Evolutionary conservation across 2,888 invertebrate species (phyloP).

Genomic region (Dichetophora obliterata): DNA sequence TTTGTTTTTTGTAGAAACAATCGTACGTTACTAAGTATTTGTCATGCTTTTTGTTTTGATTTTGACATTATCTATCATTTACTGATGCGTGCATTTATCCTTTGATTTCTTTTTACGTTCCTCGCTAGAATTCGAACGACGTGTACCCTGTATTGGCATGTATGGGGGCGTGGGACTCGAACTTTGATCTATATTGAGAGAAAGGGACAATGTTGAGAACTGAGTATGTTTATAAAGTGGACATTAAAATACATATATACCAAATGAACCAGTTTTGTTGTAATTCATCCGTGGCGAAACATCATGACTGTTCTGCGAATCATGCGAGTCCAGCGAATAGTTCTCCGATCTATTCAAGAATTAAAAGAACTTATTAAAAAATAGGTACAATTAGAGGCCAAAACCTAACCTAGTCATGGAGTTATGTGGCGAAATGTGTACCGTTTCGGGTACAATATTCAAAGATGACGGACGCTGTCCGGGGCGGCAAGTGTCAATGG

Average conservation of each 20-base stretch:
- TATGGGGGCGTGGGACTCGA: slow-evolving; percentile 77
- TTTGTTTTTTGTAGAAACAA: neutral
- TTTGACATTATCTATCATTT: slow-evolving; percentile 46
- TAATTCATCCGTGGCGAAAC: slow-evolving; percentile 61
- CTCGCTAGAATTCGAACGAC: slow-evolving; percentile 77
- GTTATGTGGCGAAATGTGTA: slow-evolving; percentile 54
- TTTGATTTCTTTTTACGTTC: slow-evolving; percentile 73
- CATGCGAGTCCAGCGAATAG: slow-evolving; percentile 64
- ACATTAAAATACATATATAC: slow-evolving; percentile 64
- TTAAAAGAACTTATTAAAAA: neutral
- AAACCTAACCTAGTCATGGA: slow-evolving; percentile 62
- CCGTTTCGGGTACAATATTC: slow-evolving; percentile 57
- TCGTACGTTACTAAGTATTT: slow-evolving; percentile 19
- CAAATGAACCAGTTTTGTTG: slow-evolving; percentile 65
- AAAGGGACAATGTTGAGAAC: neutral
- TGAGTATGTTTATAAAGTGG: neutral
- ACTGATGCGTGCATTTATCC: slow-evolving; percentile 77
- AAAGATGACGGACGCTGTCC: slow-evolving; percentile 58
- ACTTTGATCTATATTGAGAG: slow-evolving; percentile 66
- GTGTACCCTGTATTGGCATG: slow-evolving; percentile 84
- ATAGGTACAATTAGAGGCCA: neutral
- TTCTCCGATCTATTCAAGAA: slow-evolving; percentile 58
- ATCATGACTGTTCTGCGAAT: slow-evolving; percentile 58
- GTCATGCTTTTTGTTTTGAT: slow-evolving; percentile 5
- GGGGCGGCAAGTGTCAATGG: slow-evolving; percentile 65